Evolutionary conservation across 2,888 invertebrate species (phyloP).

Genomic region (Stenotaenia linearis): DNA sequence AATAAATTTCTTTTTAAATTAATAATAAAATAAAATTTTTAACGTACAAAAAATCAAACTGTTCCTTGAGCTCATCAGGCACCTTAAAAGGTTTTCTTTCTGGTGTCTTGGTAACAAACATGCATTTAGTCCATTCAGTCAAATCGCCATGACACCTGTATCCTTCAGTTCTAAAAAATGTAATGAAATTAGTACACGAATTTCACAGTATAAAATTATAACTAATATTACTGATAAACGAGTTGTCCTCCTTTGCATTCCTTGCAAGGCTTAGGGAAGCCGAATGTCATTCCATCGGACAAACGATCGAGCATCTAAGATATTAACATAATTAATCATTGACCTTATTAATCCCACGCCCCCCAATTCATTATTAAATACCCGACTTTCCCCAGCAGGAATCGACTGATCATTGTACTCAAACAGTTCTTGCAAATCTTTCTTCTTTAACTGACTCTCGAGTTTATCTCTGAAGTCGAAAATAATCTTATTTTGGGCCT

Average conservation of each 20-base stretch:
- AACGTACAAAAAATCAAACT: slow-evolving; percentile 55
- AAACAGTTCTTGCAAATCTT: slow-evolving; percentile 60
- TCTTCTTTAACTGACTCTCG: slow-evolving; percentile 55
- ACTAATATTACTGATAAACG: slow-evolving; percentile 45
- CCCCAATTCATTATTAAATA: slow-evolving; percentile 45
- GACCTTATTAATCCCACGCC: background rate
- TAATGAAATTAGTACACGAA: slow-evolving; percentile 48
- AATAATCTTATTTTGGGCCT: slow-evolving; percentile 66
- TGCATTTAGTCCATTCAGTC: slow-evolving; percentile 87
- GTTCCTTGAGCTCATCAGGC: slow-evolving; percentile 57
- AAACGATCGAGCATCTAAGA: slow-evolving; percentile 67
- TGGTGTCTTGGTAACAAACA: slow-evolving; percentile 64
- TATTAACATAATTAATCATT: slow-evolving; percentile 33
- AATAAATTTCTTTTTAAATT: too few species aligned
- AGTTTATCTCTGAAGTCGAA: slow-evolving; percentile 63
- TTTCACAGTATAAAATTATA: background rate
- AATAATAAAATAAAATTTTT: background rate
- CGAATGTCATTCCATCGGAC: slow-evolving; percentile 83
- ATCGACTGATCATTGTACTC: slow-evolving; percentile 66
- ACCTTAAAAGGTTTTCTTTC: slow-evolving; percentile 63
- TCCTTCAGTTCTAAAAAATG: slow-evolving; percentile 53
- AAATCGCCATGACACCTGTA: slow-evolving; percentile 79
- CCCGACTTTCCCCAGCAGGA: slow-evolving; percentile 61
- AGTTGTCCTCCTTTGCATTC: slow-evolving; percentile 71
- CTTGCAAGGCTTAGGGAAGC: slow-evolving; percentile 67